These are phyloP conservation scores for Nothoprocta perdicaria DNA, from an alignment of 2,113 vertebrate species.

Conservation along the genomic window DNA sequence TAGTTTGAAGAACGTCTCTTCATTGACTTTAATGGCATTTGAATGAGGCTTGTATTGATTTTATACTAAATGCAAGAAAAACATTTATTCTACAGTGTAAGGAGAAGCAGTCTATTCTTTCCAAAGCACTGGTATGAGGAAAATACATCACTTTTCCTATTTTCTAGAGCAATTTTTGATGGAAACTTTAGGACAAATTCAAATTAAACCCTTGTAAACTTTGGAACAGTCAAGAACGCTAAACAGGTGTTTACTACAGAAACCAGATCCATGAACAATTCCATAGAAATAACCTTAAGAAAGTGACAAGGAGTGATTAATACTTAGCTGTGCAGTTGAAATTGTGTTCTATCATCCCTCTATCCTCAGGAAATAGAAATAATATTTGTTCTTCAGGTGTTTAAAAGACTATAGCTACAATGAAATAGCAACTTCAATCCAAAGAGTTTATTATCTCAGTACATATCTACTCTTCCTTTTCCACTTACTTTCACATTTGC, in stretches of 20 bases:
- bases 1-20: background rate
- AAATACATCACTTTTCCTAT: background rate
- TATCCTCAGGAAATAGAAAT: background rate
- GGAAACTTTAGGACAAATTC: background rate
- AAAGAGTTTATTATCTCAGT: background rate
- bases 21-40: constrained; percentile 9
- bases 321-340: background rate
- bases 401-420: background rate
- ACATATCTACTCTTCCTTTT: background rate
- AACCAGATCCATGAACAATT: accelerated
- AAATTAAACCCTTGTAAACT: background rate
- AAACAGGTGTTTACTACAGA: background rate
- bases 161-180: background rate
- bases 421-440: background rate
- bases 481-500: background rate
- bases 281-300: background rate
- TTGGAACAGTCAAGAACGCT: background rate
- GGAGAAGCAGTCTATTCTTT: background rate
- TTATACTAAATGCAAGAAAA: background rate
- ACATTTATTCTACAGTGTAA: background rate
- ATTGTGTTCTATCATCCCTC: background rate
- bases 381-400: background rate
- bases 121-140: background rate
- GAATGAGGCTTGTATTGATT: constrained; percentile 51
- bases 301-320: background rate